Base-by-base conservation (phyloP, 1,140 invertebrate species). In the Bombus pyrosoma region DNA sequence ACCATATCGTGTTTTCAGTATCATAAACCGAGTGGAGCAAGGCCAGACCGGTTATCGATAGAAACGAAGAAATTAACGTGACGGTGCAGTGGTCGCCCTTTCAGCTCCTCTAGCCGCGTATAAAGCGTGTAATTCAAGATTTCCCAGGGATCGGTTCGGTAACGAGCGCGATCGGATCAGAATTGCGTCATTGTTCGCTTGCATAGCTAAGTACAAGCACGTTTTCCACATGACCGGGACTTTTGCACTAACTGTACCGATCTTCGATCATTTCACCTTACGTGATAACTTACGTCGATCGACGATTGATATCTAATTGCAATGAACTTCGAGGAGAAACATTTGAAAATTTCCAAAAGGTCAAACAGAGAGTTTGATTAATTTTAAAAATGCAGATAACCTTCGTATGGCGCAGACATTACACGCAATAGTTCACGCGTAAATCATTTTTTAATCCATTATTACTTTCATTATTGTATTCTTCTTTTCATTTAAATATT, bases 121-220 rank as follows among this genome's bases (percentile, higher is more conserved):
- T 87, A 83, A 91, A 87, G 83, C 77, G 74, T 87, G 76, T 87
- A 88, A 88, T 89, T 91, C 86, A 86, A 87, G 86, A 91, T 91
- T 92, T 92, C 91, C 86, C 91, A 91, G 87, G 79, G 90, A 88
- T 91, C 86, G 89, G 79, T 86, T 73, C 47, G 25, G 41, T 68
- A 81, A 74, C 64, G 53, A 8, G 6, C 66, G 81, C 79, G 90
- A 92, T 92, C 84, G 39, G 86, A 89, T 90, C 88, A 81, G 88
- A 91, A 89, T 92, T 92, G 91, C 91, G 87, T 92, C 89, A 92
- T 88, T 88, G 74, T 82, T 88, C 83, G 86, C 25, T 92, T 92
- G 91, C 91, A 91, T 92, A 92, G 92, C 87, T 59, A 82, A 74
- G 39, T 53, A 62, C 81, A 86, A 90, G 83, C 89, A 90, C 86